Conservation (phyloP, 2,888 invertebrate genomes). For the Graphium colonna region DNA sequence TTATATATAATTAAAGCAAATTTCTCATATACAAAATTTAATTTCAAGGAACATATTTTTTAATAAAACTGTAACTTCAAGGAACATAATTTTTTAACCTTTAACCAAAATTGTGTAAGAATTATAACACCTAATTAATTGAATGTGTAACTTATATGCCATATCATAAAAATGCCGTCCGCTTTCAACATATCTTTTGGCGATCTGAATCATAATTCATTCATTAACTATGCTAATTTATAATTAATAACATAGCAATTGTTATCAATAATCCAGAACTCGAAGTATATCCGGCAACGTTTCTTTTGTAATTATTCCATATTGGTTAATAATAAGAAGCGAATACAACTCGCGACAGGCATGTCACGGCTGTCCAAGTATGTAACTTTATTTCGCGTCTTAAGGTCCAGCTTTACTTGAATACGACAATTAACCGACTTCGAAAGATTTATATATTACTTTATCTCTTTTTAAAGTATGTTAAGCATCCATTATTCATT, state of each 20-base stretch:
- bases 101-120: too few species aligned
- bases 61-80: too few species aligned
- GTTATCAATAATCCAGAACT: conserved; percentile 5
- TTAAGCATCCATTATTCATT: too few species aligned
- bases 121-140: too few species aligned
- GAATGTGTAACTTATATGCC: too few species aligned
- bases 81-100: too few species aligned
- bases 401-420: conserved; percentile 7
- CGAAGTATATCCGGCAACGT: conserved; percentile 47
- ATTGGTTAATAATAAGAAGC: conserved; percentile 59
- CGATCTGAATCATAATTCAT: not conserved
- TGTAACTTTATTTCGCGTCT: conserved; percentile 34
- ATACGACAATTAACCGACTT: not conserved
- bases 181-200: not conserved
- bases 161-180: too few species aligned
- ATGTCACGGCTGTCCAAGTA: conserved; percentile 55
- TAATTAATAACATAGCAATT: conserved; percentile 1
- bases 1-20: too few species aligned
- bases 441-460: not conserved
- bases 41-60: too few species aligned
- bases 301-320: conserved; percentile 49
- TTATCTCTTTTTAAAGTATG: too few species aligned
- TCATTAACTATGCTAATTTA: not conserved
- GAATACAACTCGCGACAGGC: conserved; percentile 59
- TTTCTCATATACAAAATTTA: too few species aligned